Conservation (phyloP, 2,797 vertebrate genomes). For the Schizothorax lantsangensis region DNA sequence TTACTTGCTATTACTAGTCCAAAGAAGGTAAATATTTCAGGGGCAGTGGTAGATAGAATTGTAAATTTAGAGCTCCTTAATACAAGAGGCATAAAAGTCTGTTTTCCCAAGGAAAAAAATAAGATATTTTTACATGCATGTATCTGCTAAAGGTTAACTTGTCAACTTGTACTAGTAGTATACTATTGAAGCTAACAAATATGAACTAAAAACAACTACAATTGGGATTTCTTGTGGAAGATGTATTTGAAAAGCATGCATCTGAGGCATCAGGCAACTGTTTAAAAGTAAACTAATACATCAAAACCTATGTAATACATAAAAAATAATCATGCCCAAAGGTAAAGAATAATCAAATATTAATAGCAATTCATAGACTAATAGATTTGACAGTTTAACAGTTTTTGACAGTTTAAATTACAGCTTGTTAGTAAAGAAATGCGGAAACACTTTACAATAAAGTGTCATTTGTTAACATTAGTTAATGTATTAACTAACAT, state of each 20-base stretch:
- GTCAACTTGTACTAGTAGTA: background rate
- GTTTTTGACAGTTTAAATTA: background rate
- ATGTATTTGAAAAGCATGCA: background rate
- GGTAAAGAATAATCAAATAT: background rate
- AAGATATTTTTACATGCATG: too few relatives aligned
- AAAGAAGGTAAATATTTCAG: background rate
- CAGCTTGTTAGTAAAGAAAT: background rate
- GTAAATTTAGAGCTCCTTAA: background rate
- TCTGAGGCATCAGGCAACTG: background rate
- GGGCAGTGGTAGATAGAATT: background rate
- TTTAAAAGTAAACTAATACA: background rate
- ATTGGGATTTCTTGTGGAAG: background rate
- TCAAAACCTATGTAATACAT: too few relatives aligned
- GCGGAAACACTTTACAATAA: too few relatives aligned
- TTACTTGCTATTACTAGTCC: background rate
- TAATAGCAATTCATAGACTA: background rate
- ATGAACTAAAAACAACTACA: background rate
- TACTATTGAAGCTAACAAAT: background rate
- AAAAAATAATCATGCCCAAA: background rate
- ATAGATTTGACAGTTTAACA: background rate
- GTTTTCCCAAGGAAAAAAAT: background rate
- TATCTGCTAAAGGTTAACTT: background rate
- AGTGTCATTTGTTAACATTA: too few relatives aligned
- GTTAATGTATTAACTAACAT: too few relatives aligned
- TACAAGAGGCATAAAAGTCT: background rate